A percentile compares a stretch with the other conserved stretches of the same genome.
Conservation (phyloP, 2,888 invertebrate genomes). For the Philaethria dido region DNA sequence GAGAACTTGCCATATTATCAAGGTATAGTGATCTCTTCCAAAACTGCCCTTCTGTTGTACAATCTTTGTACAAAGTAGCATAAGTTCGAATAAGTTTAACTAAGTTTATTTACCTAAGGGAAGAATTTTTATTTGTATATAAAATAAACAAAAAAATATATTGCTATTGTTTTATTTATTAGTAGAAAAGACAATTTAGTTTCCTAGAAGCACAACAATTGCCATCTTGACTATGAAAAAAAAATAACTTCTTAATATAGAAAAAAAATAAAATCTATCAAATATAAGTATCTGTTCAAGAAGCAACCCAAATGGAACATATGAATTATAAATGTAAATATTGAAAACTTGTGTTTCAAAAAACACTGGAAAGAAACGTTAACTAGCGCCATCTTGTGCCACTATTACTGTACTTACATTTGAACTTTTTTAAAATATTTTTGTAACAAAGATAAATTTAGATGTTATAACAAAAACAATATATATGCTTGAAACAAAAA, state of each 20-base stretch:
- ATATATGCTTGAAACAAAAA: neutral
- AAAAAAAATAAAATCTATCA: neutral
- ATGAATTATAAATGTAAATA: too few species aligned
- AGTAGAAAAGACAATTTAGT: neutral
- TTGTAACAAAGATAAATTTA: too few species aligned
- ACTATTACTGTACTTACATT: neutral
- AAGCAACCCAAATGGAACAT: neutral
- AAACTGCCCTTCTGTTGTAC: conserved; percentile 67
- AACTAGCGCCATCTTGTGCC: neutral
- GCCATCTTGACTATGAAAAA: neutral
- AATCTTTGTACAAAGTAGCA: conserved; percentile 67
- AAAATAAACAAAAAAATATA: conserved; percentile 65
- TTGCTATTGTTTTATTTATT: conserved; percentile 49
- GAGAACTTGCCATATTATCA: conserved; percentile 56
- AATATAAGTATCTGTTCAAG: neutral
- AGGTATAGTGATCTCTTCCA: conserved; percentile 56
- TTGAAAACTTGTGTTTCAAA: neutral
- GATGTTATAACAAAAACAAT: neutral
- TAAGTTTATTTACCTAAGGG: conserved; percentile 75
- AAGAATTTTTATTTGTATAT: conserved; percentile 79
- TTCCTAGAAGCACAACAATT: neutral
- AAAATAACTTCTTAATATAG: neutral
- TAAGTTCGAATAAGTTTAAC: conserved; percentile 68
- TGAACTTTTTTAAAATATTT: neutral
- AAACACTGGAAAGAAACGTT: neutral